Evolutionary conservation across 2,113 vertebrate species (phyloP).

Genomic region (Phaetusa simplex): DNA sequence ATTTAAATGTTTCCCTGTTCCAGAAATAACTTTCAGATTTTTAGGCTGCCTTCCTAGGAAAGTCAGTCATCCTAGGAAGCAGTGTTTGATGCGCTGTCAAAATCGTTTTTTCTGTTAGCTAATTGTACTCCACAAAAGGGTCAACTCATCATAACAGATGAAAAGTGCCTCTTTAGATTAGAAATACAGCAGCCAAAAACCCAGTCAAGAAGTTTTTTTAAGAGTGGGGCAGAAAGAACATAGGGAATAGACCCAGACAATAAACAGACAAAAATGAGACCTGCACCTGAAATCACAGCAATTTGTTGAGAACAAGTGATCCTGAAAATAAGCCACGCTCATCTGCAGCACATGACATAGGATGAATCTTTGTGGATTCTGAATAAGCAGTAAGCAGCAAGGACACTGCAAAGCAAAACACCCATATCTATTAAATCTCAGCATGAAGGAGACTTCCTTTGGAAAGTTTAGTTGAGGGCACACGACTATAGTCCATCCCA

Average conservation of each 20-base stretch:
- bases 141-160: neutral
- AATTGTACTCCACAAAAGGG: neutral
- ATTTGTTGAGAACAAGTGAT: neutral
- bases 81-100: neutral
- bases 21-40: neutral
- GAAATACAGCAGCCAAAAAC: neutral
- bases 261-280: neutral
- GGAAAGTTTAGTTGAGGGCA: neutral
- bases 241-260: neutral
- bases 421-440: neutral
- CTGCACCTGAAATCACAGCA: neutral
- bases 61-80: neutral
- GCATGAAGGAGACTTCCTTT: neutral
- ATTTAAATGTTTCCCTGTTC: neutral
- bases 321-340: neutral
- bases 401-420: neutral
- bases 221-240: neutral
- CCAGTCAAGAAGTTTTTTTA: neutral
- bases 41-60: neutral
- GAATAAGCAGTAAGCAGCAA: neutral
- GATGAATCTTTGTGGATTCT: neutral
- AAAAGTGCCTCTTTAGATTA: neutral
- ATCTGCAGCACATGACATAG: neutral
- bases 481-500: neutral
- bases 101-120: neutral